phyloP scores from a whole-genome alignment of 1,140 invertebrate genomes.

The Heliconius congener region DNA sequence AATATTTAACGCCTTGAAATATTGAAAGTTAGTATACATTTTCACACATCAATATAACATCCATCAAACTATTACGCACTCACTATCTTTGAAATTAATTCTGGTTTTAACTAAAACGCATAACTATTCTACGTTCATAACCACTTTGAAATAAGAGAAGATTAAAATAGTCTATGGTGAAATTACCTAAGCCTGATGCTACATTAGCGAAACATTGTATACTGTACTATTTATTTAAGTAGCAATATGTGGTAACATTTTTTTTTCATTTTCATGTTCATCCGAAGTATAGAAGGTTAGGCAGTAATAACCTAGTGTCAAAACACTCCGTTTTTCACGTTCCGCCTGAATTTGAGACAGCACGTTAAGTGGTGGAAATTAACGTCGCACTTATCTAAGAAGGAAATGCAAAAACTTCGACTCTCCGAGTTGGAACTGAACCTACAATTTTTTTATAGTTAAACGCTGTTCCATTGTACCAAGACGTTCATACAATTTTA shows the following conservation, averaged over 20 bases:
- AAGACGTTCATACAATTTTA: no score
- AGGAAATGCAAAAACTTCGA: no score
- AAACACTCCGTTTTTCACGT: no score
- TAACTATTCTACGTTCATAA: neutral
- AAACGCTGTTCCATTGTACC: accelerated
- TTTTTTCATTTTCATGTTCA: no score
- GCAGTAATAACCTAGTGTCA: no score
- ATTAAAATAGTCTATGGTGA: constrained; percentile 2
- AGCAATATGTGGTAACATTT: neutral
- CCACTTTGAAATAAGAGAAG: neutral
- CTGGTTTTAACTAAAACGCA: neutral
- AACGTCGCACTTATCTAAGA: no score
- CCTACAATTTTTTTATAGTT: no score
- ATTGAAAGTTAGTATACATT: neutral
- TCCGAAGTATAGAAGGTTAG: no score
- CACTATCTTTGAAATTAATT: neutral
- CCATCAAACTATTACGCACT: neutral
- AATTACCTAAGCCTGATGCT: neutral
- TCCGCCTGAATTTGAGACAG: no score
- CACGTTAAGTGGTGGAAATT: no score
- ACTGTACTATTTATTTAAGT: neutral
- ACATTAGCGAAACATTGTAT: neutral
- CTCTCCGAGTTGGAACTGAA: no score
- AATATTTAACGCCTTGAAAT: neutral
- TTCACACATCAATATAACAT: neutral